Base-by-base conservation (phyloP, 2,797 vertebrate species). In the Arnoldichthys spilopterus region DNA sequence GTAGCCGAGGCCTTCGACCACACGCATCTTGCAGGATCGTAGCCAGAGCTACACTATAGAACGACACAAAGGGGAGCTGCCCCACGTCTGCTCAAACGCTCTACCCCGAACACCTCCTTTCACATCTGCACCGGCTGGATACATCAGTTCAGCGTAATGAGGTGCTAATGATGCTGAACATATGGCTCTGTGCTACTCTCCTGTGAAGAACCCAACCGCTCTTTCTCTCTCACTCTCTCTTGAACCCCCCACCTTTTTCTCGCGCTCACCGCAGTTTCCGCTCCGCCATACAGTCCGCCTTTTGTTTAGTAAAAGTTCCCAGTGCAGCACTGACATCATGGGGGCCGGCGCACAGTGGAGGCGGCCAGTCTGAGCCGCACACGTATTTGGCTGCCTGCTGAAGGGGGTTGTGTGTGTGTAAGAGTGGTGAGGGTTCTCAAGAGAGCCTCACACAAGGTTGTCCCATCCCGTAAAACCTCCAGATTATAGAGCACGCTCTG, bases 291-390 rank as follows among this genome's bases (percentile, higher is more conserved):
- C 92, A 94, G 91, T 91, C 93, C 86, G 90, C 86, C 89, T 93
- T 94, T 94, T 94, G 92, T 94, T 92, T 91, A 90, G 91, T 89
- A 90, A 90, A 88, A 91, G 91, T 93, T 91, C 89, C 84, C 88
- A 90, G 90, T 91, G 88, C 82, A 75, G 76, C 77, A 72, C 88
- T 94, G 93, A 94, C 93, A 94, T 94, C 93, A 95, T 89, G 77
- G 59, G 76, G 74, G 76, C 53, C 79, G 62, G 75, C 74, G 54
- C 89, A 81, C 83, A 84, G 89, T 83, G 86, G 88, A 90, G 91
- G 90, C 89, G 87, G 79, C 88, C 78, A 62, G 70, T 87, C 83
- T 92, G 91, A 82, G 90, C 93, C 84, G 68, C 83, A 83, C 88
- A 92, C 89, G 91, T 90, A 92, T 91, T 87, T 92, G 91, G 92